Base-by-base conservation (phyloP, 1,140 invertebrate species). In the Saxidomus purpurata region DNA sequence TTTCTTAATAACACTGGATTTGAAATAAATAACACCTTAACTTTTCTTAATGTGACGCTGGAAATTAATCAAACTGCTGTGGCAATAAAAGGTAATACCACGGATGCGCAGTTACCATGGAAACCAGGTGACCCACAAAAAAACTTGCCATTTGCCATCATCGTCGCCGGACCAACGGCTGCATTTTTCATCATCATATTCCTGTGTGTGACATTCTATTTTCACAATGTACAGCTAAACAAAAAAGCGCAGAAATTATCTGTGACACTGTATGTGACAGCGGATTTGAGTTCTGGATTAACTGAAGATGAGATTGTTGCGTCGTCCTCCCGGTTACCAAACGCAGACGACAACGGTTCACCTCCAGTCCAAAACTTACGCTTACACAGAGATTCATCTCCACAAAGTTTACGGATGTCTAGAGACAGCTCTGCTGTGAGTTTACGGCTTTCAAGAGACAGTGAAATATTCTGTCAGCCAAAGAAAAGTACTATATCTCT, bases 191-290 rank as follows among this genome's bases (percentile, higher is more conserved):
- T 88, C 34, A 19, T 79, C 9, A 17, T 88, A 80, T 88, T 88
- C 52, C 28, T 88, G 47, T 88, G 76, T 52, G 59, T 88, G 38
- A 52, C 74, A 25, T 88, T 67, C 47, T 81, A 88, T 36, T 88
- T 77, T 22, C 86, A 88, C 31, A 88, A 77, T 38, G 25, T 34
- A 52, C 86, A 88, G 49, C 43, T 88, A 15, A 79, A 88, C 86
- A 74, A 36, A 49, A 80, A 71, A 49, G 86, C 77, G 38, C 34
- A 71, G 17, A 36, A 40, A 71, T 19, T 71, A 3, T 25, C 47
- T 0, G 43, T 40, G 3, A 74, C 55, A 11, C 17, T 74, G 63
- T 28, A 43, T 49, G 19, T 85, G n/a, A 11, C 81, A 9, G 38
- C 63, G 28, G 36, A 63, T 28, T 6, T 63, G 3, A 63, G n/a